Base-by-base conservation (phyloP, 2,888 invertebrate species). In the Pollenia labialis region DNA sequence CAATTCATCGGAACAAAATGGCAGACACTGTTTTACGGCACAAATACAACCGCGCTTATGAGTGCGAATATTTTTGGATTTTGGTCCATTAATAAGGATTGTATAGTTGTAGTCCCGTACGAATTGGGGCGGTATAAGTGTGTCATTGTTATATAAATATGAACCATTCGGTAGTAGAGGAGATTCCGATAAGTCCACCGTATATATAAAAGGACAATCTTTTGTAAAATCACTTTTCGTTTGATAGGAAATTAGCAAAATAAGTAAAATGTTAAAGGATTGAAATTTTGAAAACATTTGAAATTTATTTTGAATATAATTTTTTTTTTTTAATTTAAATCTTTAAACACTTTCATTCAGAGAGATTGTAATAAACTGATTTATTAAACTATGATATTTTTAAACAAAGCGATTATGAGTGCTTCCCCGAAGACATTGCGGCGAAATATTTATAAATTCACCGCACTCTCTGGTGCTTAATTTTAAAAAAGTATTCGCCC, bases 21-120 rank as follows among this genome's bases (percentile, higher is more conserved):
- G 58, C 18, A 85, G 14, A 54, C 85, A 85, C 32, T 46, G 46
- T 50, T 76, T 76, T 0, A 79, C 32, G 11, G 66, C 32, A 77
- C 85, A 85, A 64, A 85, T 85, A 23, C 85, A 85, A 50, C 60
- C 81, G 11, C 85, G 85, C 44, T 72, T 81, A 44, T 81, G 48
- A 11, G 52, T 77, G 8, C 12, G n/a, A 16, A 54, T 1, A 14
- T 14, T 64, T 23, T 42, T 18, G 2, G 7, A n/a, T 11, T 14
- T 56, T 16, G 18, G 10, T 32, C 52, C 23, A 64, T 18, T 71
- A 23, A 52, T 18, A 2, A 81, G n/a, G 14, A 71, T 50, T 11
- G 58, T 66, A 18, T 60, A 85, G 16, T 75, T 64, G 16, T 64
- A 85, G 7, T 52, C 58, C 3, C 10, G 6, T 11, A 85, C 69